Percentiles rank a stretch among this genome's conserved stretches.
Conservation (phyloP, 23 tunicate species). For the Pegea sp. region DNA sequence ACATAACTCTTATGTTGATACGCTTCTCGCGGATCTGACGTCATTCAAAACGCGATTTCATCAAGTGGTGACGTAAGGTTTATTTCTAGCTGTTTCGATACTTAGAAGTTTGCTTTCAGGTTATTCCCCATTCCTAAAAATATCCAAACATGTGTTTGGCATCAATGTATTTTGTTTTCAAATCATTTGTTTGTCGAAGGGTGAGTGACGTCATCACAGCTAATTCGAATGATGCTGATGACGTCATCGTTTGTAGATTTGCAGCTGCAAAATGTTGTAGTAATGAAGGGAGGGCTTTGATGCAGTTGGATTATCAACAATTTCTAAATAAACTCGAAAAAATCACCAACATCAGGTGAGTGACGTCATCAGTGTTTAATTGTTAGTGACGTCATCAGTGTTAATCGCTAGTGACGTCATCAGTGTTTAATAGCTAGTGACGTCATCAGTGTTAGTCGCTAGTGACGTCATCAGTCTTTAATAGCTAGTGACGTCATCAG, state of each 20-base stretch:
- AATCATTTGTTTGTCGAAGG: conserved; percentile 69
- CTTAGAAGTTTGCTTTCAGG: conserved; percentile 1
- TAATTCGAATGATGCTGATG: not conserved
- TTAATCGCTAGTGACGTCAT: not conserved
- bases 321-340: conserved; percentile 64
- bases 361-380: no score
- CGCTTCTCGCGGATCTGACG: conserved; percentile 8
- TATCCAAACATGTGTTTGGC: conserved; percentile 37
- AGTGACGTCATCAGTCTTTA: no score
- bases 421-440: no score
- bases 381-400: no score
- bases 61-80: conserved; percentile 10
- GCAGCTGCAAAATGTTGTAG: conserved; percentile 50
- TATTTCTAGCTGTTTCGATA: no score
- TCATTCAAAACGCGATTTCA: conserved; percentile 6
- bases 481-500: no score
- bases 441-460: no score
- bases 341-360: conserved; percentile 29
- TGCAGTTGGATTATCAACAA: conserved; percentile 84
- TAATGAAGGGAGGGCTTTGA: conserved; percentile 77
- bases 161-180: conserved; percentile 33
- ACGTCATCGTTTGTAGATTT: conserved; percentile 1
- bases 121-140: conserved; percentile 16
- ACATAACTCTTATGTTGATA: conserved; percentile 68
- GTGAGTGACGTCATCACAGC: conserved; percentile 11